Percentiles rank a stretch among this genome's conserved stretches.
Conservation (phyloP, 2,797 vertebrate genomes). For the Enteromius argenteus region DNA sequence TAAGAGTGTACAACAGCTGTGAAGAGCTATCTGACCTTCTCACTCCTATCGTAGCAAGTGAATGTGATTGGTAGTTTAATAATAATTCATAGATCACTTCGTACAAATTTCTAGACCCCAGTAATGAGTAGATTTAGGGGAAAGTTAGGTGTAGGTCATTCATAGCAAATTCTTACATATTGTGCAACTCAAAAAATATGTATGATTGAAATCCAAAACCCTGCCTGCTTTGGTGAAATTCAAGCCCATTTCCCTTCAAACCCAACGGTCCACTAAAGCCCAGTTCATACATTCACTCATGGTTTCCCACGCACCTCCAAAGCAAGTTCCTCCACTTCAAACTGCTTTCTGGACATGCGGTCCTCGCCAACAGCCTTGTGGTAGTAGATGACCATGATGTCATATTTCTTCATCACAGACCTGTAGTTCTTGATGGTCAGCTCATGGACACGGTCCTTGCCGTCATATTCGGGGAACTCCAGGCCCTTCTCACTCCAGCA, state of each 20-base stretch:
- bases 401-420: constrained; percentile 87
- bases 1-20: neutral
- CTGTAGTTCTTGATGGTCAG: constrained; percentile 88
- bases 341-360: constrained; percentile 83
- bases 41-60: neutral
- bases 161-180: no score
- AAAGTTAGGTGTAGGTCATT: no score
- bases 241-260: constrained; percentile 15
- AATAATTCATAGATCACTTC: neutral
- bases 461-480: constrained; percentile 87
- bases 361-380: constrained; percentile 83
- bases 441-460: constrained; percentile 85
- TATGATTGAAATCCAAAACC: neutral
- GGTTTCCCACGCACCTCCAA: constrained; percentile 84
- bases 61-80: neutral
- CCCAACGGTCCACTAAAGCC: constrained; percentile 16
- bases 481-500: constrained; percentile 80
- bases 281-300: constrained; percentile 9
- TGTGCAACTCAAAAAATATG: no score
- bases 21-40: neutral
- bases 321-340: constrained; percentile 88
- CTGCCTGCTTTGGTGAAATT: neutral
- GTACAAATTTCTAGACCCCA: no score
- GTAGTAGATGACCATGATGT: constrained; percentile 90
- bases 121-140: no score